Base-by-base conservation (phyloP, 1,140 invertebrate genomes). In the Listronotus bonariensis region DNA sequence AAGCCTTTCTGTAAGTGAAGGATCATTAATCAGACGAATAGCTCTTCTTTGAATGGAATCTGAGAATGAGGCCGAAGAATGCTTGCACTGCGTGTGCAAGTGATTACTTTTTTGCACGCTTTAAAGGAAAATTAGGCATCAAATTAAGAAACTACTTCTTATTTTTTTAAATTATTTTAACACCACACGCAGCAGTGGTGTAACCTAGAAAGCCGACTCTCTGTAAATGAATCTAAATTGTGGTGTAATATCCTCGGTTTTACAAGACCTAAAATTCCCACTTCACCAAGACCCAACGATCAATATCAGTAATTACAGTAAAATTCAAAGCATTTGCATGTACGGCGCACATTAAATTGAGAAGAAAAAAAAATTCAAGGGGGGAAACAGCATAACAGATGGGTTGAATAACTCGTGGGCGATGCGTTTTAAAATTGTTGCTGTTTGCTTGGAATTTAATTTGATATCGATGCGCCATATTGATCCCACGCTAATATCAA, bases 261-360 rank as follows among this genome's bases (percentile, higher is more conserved):
- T 67, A 67, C 59, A 62, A 67, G 59, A 57, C 60, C 57, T 62
- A 62, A 62, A 67, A n/a, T n/a, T 57, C 60, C 52, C 52, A 61
- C 51, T 67, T 55, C 57, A 61, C 20, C 65, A 57, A 41, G 65
- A 54, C 65, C 12, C 43, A 65, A n/a, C 52, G 65, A 67, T 67
- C n/a, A 67, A 67, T 67, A 67, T 67, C 65, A 52, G 53, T 60
- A 67, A 67, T 67, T 67, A 67, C 58, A 38, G 65, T 52, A 55
- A 49, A 54, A 56, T 48, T 55, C 53, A 48, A 49, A n/a, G 36
- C 53, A 42, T 57, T 53, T 52, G 49, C 48, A 45, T 58, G 63
- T 45, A 43, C 20, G 38, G 43, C 20, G 52, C 48, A 34, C 49
- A 45, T 58, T 52, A 45, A 53, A 43, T 31, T 20, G 8, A 12